Base-by-base conservation (phyloP, 1,140 invertebrate genomes). In the Hycleus cichorii region DNA sequence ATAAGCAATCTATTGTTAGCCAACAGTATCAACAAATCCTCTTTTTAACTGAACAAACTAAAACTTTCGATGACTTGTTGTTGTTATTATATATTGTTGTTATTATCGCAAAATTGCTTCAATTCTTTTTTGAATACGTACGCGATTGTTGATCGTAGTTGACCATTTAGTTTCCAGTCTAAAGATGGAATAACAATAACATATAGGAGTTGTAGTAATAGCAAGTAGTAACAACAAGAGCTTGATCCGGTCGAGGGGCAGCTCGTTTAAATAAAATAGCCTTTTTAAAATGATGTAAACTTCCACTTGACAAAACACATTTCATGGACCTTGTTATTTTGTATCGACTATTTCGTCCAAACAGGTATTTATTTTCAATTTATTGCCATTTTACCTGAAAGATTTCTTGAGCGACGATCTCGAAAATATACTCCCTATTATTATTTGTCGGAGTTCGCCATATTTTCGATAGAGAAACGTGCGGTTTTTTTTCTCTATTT, bases 301-400 rank as follows among this genome's bases (percentile, higher is more conserved):
- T 69, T 70, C 67, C 69, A 68, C 69, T 70, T 69, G 67, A 67
- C 65, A 58, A 64, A 69, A 69, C 60, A 62, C 64, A 64, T 65
- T 67, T 64, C 62, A 64, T 55, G 60, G 68, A 64, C 60, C 68
- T 68, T 65, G 68, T 69, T 69, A 69, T 69, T 64, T 59, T 66
- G 64, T 68, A 68, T 69, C 68, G 68, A 64, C 65, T 65, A 69
- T 65, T 68, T 68, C 58, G 61, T 63, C 62, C 60, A 65, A 54
- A 10, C 40, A 42, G 9, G 57, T 68, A 68, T 69, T 69, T 67
- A 67, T 69, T 66, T 64, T 61, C 66, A 64, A 66, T 68, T 64
- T 62, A 64, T 67, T 65, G 59, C 51, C 63, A 57, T 60, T 61
- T 58, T 63, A 57, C 55, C 55, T 57, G 45, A 49, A 57, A 57